These are phyloP conservation scores for Heteromurus nitidus DNA, from an alignment of 2,888 invertebrate species.

Conservation along the genomic window DNA sequence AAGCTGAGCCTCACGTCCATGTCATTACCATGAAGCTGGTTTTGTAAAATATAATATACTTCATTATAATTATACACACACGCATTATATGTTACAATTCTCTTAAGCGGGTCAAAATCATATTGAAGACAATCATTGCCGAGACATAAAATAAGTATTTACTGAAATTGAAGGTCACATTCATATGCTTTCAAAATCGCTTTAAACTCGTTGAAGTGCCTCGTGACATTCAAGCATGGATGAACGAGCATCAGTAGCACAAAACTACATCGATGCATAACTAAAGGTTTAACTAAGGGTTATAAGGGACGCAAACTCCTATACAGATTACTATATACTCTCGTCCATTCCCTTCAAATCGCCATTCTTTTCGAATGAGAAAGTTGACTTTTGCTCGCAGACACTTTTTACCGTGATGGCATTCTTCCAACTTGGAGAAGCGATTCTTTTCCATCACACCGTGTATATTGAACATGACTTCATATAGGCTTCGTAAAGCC, in stretches of 20 bases:
- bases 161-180: background rate
- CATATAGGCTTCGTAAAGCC: too few species aligned
- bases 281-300: too few species aligned
- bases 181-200: background rate
- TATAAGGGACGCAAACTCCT: too few species aligned
- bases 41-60: background rate
- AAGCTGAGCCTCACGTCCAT: background rate
- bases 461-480: too few species aligned
- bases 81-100: background rate
- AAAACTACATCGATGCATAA: background rate
- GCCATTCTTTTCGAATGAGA: background rate
- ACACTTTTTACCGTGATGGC: too few species aligned
- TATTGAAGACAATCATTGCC: background rate
- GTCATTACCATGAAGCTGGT: background rate
- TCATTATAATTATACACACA: background rate
- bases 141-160: background rate
- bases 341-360: too few species aligned
- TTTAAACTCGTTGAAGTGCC: conserved; percentile 44
- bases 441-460: too few species aligned
- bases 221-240: conserved; percentile 45
- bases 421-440: too few species aligned
- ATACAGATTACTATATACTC: too few species aligned
- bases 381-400: background rate
- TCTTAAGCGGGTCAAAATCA: background rate
- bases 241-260: conserved; percentile 3